These are phyloP conservation scores for Micronisus gabar DNA, from an alignment of 2,113 vertebrate genomes.

Conservation along the genomic window DNA sequence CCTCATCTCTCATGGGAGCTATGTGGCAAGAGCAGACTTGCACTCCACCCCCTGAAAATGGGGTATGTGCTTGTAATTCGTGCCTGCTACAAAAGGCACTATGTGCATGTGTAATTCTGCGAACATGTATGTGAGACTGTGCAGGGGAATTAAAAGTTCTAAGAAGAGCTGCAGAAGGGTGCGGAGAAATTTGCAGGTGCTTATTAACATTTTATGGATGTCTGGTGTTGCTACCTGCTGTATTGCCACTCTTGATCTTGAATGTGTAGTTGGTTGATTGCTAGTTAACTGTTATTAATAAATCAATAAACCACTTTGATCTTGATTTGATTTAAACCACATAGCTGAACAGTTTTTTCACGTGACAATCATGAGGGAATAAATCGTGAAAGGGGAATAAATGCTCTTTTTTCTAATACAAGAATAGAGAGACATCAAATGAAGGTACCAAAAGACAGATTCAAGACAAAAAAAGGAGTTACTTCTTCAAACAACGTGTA, in stretches of 20 bases:
- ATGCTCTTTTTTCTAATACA: background rate
- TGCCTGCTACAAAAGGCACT: background rate
- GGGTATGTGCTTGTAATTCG: background rate
- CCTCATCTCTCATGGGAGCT: background rate
- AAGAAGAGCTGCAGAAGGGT: background rate
- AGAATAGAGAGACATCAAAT: background rate
- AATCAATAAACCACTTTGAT: background rate
- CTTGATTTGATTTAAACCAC: background rate
- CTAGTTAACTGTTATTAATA: background rate
- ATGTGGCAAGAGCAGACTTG: background rate
- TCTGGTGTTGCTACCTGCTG: background rate
- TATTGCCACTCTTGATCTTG: background rate
- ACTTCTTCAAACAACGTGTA: background rate
- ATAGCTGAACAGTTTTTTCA: background rate
- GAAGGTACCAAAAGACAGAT: background rate
- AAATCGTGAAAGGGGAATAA: background rate
- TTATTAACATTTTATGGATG: background rate
- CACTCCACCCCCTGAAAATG: accelerated
- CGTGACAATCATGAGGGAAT: background rate
- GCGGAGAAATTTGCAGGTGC: background rate
- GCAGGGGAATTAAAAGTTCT: background rate
- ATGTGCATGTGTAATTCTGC: background rate
- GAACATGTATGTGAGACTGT: background rate
- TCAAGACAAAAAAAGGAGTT: background rate
- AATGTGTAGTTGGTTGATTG: background rate